Evolutionary conservation across 2,888 invertebrate genomes (phyloP), one percentile per base, ranked within the genome.

Genomic region (Cephus pygmeus): DNA sequence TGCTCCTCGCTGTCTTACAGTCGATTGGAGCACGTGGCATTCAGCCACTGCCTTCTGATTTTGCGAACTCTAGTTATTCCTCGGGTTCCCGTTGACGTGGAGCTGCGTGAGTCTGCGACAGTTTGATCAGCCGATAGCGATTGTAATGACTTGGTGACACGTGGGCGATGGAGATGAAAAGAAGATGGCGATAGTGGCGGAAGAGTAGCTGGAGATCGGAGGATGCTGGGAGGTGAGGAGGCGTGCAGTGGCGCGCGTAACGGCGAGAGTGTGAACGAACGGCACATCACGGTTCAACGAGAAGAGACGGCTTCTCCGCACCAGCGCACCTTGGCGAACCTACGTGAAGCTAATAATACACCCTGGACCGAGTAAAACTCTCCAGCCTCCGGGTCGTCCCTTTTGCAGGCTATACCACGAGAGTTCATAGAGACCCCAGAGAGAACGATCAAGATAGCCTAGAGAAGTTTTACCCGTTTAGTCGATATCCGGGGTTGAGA

Each of bases 301-400:
- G 81, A 73, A 79, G 80, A 81, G 81, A 77, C 81, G 81, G 80
- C 81, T 80, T 77, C 77, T 79, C 76, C 79, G 80, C 81, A 79
- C 79, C 80, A 81, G 79, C 76, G 81, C 15, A 23, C 34, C 36
- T 73, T 33, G 36, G 56, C 69, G 40, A 73, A 74, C 68, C 68
- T 69, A 73, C 69, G 75, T 69, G 76, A 73, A 69, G 80, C 81
- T 81, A 81, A 81, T 81, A 81, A 81, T 80, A 80, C 79, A 78
- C 71, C 76, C 76, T 73, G 76, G 73, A 77, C 40, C 75, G 75
- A 75, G 77, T 56, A 56, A 56, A 56, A 56, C 23, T 56, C 56
- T 56, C 23, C 23, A 56, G 6, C 56, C 56, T 23, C 1, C 23
- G 23, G 56, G 23, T 3, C 23, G 23, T 56, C 56, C 23, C 56